Percentiles rank a stretch among this genome's conserved stretches.
These are phyloP conservation scores for Epistrophe grossulariae DNA, from an alignment of 2,888 invertebrate species.

Conservation along the genomic window DNA sequence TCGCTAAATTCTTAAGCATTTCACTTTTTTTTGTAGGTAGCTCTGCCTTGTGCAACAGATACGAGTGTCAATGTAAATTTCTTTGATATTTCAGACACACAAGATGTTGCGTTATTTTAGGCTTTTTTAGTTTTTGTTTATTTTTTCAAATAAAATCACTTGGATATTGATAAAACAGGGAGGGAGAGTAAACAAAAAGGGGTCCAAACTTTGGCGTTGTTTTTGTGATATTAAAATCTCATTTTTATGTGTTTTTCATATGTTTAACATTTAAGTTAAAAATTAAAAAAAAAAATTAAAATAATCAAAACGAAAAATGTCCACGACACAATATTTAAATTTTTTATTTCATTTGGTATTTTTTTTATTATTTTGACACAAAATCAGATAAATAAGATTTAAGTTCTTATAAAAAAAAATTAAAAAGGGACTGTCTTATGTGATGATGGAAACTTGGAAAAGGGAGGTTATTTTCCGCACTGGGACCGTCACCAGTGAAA, in stretches of 20 bases:
- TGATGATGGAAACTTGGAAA: slow-evolving; percentile 22
- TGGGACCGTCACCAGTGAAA: slow-evolving; percentile 72
- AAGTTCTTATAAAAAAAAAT: neutral
- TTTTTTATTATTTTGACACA: slow-evolving; percentile 10
- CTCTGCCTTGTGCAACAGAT: slow-evolving; percentile 56
- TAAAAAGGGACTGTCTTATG: slow-evolving; percentile 22
- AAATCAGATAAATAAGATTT: neutral
- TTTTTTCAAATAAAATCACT: slow-evolving; percentile 9
- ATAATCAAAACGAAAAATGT: slow-evolving; percentile 39
- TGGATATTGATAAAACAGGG: slow-evolving; percentile 7
- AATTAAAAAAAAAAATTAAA: slow-evolving; percentile 12
- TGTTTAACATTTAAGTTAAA: neutral
- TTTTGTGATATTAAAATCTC: slow-evolving; percentile 11
- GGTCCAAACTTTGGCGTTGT: neutral
- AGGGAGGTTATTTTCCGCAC: slow-evolving; percentile 59
- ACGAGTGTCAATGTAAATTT: slow-evolving; percentile 33
- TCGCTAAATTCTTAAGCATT: slow-evolving; percentile 34
- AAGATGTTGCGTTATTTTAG: neutral
- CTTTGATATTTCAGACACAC: slow-evolving; percentile 4
- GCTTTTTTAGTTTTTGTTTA: neutral
- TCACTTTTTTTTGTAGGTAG: neutral
- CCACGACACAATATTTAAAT: slow-evolving; percentile 23
- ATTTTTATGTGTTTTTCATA: slow-evolving; percentile 2
- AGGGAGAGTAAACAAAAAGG: slow-evolving; percentile 24
- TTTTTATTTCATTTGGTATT: slow-evolving; percentile 53